Evolutionary conservation across 2,797 vertebrate genomes (phyloP).

Genomic region (Rhinella marina): DNA sequence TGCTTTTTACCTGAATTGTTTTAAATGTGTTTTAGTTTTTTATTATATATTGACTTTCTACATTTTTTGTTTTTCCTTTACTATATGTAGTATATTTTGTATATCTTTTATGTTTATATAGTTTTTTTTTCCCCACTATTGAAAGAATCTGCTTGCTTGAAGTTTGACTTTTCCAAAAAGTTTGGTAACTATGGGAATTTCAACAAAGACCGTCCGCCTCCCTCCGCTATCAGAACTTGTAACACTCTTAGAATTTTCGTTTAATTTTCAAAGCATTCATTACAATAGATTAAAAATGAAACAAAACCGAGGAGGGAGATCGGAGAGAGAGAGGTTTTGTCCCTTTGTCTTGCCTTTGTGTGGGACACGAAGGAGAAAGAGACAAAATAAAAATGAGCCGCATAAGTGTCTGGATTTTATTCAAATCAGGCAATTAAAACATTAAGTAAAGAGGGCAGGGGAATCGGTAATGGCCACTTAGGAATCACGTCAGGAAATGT

Average conservation of each 20-base stretch:
- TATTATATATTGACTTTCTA: no score
- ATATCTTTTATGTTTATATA: not conserved
- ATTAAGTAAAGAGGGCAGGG: conserved; percentile 72
- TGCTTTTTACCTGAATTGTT: no score
- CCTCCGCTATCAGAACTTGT: not conserved
- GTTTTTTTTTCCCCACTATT: not conserved
- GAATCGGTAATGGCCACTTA: conserved; percentile 70
- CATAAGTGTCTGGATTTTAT: conserved; percentile 77
- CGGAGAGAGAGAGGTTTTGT: conserved; percentile 68
- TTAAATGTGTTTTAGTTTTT: no score
- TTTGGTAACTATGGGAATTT: not conserved
- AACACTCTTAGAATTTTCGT: conserved; percentile 11
- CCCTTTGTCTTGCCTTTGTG: conserved; percentile 69
- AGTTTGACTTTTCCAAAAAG: not conserved
- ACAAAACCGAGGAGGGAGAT: conserved; percentile 68
- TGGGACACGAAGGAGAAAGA: conserved; percentile 70
- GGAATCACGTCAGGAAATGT: conserved; percentile 74
- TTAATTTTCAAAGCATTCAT: conserved; percentile 68
- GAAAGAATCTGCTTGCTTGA: not conserved
- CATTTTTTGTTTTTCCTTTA: no score
- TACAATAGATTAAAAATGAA: conserved; percentile 72
- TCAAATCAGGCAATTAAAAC: conserved; percentile 79
- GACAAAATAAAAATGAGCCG: conserved; percentile 69
- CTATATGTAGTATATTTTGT: no score
- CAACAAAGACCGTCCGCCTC: not conserved